phyloP scores from a whole-genome alignment of 1,140 invertebrate genomes.

The Drosophila teissieri region DNA sequence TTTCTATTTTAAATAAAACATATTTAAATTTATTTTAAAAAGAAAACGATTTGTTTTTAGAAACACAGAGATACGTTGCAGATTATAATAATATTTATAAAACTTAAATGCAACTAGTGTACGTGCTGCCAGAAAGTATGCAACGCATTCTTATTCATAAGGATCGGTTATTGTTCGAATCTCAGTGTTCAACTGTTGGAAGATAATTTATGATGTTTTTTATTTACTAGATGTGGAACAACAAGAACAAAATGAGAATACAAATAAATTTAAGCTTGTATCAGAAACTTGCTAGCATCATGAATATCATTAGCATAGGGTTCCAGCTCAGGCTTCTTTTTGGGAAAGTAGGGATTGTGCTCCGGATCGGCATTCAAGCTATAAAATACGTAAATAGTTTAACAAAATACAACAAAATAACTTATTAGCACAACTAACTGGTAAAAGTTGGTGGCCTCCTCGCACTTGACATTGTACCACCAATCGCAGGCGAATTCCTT shows the following conservation, averaged over 20 bases:
- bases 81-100: too few species aligned
- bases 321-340: slow-evolving; percentile 86
- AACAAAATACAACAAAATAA: slow-evolving; percentile 39
- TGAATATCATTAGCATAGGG: slow-evolving; percentile 43
- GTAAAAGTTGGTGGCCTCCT: slow-evolving; percentile 86
- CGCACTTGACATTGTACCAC: slow-evolving; percentile 96
- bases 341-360: slow-evolving; percentile 91
- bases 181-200: not conserved
- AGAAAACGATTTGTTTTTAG: too few species aligned
- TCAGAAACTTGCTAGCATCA: slow-evolving; percentile 83
- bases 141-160: not conserved
- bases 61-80: too few species aligned
- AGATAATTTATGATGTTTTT: not conserved
- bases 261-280: slow-evolving; percentile 58
- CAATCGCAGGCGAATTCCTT: slow-evolving; percentile 95
- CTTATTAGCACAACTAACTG: slow-evolving; percentile 49
- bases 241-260: slow-evolving; percentile 4
- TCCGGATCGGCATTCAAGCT: slow-evolving; percentile 91
- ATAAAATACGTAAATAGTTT: slow-evolving; percentile 54
- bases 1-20: too few species aligned
- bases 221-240: slow-evolving; percentile 77
- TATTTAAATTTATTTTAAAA: too few species aligned
- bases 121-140: not conserved
- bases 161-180: not conserved
- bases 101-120: not conserved